Evolutionary conservation across 1,140 invertebrate species (phyloP).

Genomic region (Drosophila chauvacae): DNA sequence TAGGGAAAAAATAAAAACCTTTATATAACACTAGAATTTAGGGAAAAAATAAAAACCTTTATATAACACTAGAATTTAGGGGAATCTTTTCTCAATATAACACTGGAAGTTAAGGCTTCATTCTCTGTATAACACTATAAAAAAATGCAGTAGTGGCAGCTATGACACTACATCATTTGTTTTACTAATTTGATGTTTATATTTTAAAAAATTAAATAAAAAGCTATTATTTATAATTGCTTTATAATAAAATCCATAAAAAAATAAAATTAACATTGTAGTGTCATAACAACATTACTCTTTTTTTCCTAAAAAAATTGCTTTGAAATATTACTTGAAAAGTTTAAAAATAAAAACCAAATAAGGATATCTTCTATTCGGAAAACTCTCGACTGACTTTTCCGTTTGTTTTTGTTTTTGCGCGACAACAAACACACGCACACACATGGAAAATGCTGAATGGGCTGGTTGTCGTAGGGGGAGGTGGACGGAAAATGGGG

Average conservation of each 20-base stretch:
- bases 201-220: too few relatives aligned
- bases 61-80: too few relatives aligned
- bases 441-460: slow-evolving; percentile 11
- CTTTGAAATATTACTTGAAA: background rate
- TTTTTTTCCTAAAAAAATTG: background rate
- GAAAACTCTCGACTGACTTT: background rate
- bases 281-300: background rate
- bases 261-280: background rate
- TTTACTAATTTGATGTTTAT: background rate
- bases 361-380: background rate
- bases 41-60: too few relatives aligned
- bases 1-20: too few relatives aligned
- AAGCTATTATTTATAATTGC: too few relatives aligned
- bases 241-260: background rate
- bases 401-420: slow-evolving; percentile 32
- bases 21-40: too few relatives aligned
- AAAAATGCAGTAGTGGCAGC: background rate
- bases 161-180: background rate
- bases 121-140: background rate
- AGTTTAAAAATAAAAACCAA: background rate
- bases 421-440: slow-evolving; percentile 21
- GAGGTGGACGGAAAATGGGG: background rate
- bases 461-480: background rate
- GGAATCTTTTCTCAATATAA: too few relatives aligned
- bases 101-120: background rate